Conservation (phyloP, 2,797 vertebrate genomes). For the Periophthalmus magnuspinnatus region DNA sequence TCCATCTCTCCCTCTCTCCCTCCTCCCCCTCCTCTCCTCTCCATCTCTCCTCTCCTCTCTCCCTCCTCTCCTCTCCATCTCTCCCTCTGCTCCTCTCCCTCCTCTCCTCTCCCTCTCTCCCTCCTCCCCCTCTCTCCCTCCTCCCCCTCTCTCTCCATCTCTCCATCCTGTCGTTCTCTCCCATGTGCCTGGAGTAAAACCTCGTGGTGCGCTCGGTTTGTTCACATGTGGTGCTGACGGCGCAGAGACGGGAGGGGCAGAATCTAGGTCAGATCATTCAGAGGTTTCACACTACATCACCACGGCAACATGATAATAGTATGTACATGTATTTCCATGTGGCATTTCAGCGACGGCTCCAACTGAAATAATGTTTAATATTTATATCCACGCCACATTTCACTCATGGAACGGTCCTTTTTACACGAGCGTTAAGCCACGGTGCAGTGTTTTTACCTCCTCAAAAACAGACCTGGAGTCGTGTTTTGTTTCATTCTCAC, state of each 20-base stretch:
- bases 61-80: background rate
- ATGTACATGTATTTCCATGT: background rate
- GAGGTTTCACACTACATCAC: background rate
- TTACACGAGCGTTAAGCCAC: too few species aligned
- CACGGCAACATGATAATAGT: background rate
- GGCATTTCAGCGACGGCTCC: background rate
- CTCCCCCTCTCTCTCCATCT: background rate
- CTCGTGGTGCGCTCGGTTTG: background rate
- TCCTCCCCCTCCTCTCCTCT: too few species aligned
- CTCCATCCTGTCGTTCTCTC: background rate
- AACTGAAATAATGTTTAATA: too few species aligned
- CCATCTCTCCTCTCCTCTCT: too few species aligned
- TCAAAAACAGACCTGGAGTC: too few species aligned
- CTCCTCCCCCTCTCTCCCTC: background rate
- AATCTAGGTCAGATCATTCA: constrained; percentile 1
- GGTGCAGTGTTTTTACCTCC: too few species aligned
- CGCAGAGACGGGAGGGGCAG: background rate
- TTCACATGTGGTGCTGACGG: constrained; percentile 4
- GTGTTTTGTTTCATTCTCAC: too few species aligned
- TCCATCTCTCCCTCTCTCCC: too few species aligned
- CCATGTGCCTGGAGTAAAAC: background rate
- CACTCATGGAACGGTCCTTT: too few species aligned
- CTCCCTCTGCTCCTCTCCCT: too few species aligned
- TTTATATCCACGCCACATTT: too few species aligned
- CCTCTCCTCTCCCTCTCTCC: background rate